phyloP scores from a whole-genome alignment of 2,888 invertebrate genomes.

The Athripsodes cinereus region DNA sequence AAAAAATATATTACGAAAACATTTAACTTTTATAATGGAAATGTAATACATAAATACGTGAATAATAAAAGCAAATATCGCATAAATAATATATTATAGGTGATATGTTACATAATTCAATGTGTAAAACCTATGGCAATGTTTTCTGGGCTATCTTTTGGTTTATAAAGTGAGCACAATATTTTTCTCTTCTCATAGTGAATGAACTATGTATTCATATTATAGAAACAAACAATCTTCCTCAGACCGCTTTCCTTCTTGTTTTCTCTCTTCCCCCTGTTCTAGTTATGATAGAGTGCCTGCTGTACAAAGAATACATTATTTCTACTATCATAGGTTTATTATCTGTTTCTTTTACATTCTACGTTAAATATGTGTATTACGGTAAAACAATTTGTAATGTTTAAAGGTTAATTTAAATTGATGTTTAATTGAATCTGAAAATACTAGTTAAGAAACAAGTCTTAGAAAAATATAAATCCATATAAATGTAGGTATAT shows the following conservation, averaged over 20 bases:
- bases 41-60: too few species aligned
- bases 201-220: neutral
- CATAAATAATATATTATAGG: too few species aligned
- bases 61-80: too few species aligned
- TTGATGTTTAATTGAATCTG: too few species aligned
- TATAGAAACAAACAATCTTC: neutral
- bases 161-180: neutral
- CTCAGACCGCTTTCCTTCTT: neutral
- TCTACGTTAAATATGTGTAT: neutral
- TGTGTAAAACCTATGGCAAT: neutral
- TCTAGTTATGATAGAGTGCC: neutral
- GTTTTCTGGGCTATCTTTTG: neutral
- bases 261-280: neutral
- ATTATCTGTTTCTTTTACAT: neutral
- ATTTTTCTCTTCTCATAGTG: neutral
- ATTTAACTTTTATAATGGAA: too few species aligned
- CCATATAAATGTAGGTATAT: too few species aligned
- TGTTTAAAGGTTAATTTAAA: too few species aligned
- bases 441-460: too few species aligned
- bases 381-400: too few species aligned
- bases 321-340: neutral
- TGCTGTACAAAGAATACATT: neutral
- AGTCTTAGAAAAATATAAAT: too few species aligned
- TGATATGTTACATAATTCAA: too few species aligned
- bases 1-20: too few species aligned